phyloP scores from a whole-genome alignment of 2,888 invertebrate genomes.

The Rhamnusium bicolor region DNA sequence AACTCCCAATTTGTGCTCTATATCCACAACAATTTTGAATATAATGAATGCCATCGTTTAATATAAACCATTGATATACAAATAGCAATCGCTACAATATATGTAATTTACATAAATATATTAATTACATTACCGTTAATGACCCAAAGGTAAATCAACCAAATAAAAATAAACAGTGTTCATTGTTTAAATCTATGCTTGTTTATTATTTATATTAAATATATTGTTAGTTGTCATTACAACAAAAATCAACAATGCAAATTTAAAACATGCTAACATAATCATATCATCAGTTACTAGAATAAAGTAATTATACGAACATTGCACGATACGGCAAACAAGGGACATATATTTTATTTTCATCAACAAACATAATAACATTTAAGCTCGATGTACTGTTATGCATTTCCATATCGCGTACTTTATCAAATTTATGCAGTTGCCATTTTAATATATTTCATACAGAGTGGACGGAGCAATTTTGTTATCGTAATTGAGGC shows the following conservation, averaged over 20 bases:
- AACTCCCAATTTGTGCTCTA: no score
- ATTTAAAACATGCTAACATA: slow-evolving; percentile 27
- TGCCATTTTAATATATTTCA: slow-evolving; percentile 23
- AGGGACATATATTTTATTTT: slow-evolving; percentile 38
- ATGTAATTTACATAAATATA: no score
- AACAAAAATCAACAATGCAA: slow-evolving; percentile 13
- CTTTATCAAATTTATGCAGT: slow-evolving; percentile 43
- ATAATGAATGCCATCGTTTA: no score
- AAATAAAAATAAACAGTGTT: neutral
- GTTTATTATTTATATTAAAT: slow-evolving; percentile 12
- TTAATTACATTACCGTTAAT: no score
- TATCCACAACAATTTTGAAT: no score
- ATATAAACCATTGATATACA: no score
- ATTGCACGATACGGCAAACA: slow-evolving; percentile 19
- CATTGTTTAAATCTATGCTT: neutral
- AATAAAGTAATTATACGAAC: slow-evolving; percentile 34
- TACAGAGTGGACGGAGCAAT: neutral
- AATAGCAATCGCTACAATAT: no score
- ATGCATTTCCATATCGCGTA: slow-evolving; percentile 35
- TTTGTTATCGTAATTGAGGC: neutral
- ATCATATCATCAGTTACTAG: slow-evolving; percentile 31
- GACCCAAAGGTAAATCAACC: neutral
- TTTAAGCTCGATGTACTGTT: slow-evolving; percentile 31
- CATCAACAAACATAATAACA: slow-evolving; percentile 36
- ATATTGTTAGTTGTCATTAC: neutral